Conservation (phyloP, 2,888 invertebrate genomes). For the Ophioninae sp. region DNA sequence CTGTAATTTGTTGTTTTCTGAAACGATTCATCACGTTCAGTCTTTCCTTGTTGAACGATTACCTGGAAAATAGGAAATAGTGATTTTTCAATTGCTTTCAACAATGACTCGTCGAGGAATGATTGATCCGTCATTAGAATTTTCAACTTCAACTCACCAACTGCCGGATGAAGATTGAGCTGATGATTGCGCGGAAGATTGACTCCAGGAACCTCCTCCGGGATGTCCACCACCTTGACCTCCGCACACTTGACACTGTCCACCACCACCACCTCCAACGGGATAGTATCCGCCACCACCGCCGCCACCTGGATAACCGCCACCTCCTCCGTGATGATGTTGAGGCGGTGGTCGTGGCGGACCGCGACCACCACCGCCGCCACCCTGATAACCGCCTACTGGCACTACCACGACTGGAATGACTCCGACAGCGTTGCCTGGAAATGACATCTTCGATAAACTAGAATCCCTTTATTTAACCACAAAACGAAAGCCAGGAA, state of each 20-base stretch:
- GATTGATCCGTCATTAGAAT: slow-evolving; percentile 2
- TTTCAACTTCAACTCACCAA: slow-evolving; percentile 61
- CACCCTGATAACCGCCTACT: slow-evolving; percentile 35
- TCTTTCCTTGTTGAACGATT: slow-evolving; percentile 22
- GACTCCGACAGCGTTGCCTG: slow-evolving; percentile 52
- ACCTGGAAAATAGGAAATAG: slow-evolving; percentile 42
- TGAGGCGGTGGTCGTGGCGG: background rate
- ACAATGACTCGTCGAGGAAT: background rate
- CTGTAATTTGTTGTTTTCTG: slow-evolving; percentile 17
- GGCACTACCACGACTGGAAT: slow-evolving; percentile 62
- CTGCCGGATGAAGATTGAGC: slow-evolving; percentile 69
- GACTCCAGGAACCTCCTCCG: slow-evolving; percentile 64
- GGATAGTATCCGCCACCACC: slow-evolving; percentile 19
- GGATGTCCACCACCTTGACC: slow-evolving; percentile 49
- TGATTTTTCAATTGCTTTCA: background rate
- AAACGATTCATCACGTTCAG: slow-evolving; percentile 14
- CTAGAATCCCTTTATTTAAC: background rate
- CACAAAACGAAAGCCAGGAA: background rate
- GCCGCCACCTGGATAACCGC: slow-evolving; percentile 38
- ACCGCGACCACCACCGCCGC: slow-evolving; percentile 36
- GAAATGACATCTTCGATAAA: background rate
- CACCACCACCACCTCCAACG: slow-evolving; percentile 34
- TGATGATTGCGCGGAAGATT: slow-evolving; percentile 70
- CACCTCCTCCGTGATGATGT: slow-evolving; percentile 48
- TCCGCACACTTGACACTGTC: slow-evolving; percentile 41